These are phyloP conservation scores for Minunthozetes semirufus DNA, from an alignment of 2,888 invertebrate species.

Conservation along the genomic window DNA sequence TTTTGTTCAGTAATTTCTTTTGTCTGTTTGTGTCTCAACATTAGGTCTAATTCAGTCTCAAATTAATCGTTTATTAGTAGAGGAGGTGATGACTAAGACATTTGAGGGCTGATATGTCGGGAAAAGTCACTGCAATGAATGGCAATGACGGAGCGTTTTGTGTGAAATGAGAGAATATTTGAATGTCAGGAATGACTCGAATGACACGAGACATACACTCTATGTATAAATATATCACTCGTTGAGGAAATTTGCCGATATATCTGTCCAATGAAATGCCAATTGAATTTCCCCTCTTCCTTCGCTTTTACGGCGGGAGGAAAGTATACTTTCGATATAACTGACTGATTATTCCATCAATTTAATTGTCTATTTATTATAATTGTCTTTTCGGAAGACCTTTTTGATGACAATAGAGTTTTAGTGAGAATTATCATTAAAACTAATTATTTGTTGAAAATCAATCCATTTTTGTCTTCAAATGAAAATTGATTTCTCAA, in stretches of 20 bases:
- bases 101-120: neutral
- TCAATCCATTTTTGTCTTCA: too few relatives aligned
- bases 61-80: neutral
- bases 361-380: neutral
- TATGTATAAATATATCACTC: neutral
- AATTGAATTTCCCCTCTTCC: neutral
- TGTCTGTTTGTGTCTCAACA: neutral
- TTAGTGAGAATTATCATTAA: too few relatives aligned
- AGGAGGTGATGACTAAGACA: neutral
- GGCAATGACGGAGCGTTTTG: neutral
- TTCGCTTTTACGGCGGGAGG: neutral
- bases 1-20: neutral
- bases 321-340: neutral
- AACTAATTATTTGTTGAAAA: too few relatives aligned
- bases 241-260: neutral
- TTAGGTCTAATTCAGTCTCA: neutral
- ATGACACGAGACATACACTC: neutral
- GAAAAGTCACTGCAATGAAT: neutral
- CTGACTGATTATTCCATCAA: neutral
- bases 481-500: too few relatives aligned
- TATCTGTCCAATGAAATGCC: neutral
- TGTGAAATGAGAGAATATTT: neutral
- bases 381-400: too few relatives aligned
- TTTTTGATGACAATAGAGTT: too few relatives aligned
- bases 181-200: slow-evolving; percentile 13